Evolutionary conservation across 2,113 vertebrate species (phyloP).

Genomic region (Circaetus cinerascens): DNA sequence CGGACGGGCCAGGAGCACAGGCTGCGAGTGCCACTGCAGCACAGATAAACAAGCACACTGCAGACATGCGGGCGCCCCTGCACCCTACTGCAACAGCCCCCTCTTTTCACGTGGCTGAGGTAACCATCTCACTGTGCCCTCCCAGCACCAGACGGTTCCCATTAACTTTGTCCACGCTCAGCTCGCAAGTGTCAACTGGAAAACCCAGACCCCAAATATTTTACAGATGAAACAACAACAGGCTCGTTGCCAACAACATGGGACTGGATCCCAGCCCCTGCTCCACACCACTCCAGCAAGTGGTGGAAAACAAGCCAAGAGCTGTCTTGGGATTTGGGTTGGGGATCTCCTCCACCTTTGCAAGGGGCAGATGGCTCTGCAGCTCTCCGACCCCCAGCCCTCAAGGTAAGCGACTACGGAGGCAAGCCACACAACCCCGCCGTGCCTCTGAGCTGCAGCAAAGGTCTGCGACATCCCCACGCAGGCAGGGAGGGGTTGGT

Average conservation of each 20-base stretch:
- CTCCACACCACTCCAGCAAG: accelerated
- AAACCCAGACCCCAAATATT: background rate
- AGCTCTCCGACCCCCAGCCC: background rate
- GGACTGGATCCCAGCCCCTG: background rate
- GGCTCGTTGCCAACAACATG: background rate
- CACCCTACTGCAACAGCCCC: accelerated
- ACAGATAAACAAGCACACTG: background rate
- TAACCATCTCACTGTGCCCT: accelerated
- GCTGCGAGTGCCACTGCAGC: accelerated
- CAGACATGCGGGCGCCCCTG: accelerated
- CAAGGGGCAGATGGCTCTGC: background rate
- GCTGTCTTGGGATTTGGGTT: background rate
- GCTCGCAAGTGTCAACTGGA: background rate
- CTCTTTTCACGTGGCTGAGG: accelerated
- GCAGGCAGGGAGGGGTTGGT: background rate
- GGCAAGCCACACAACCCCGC: background rate
- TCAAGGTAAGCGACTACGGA: accelerated
- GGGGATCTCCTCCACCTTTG: background rate
- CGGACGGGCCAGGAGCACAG: background rate
- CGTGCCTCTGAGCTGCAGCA: accelerated
- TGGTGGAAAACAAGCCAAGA: background rate
- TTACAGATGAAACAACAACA: background rate
- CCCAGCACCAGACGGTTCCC: background rate
- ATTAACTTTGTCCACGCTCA: background rate
- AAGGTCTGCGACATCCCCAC: accelerated